Evolutionary conservation across 2,888 invertebrate genomes (phyloP), one percentile per base, ranked within the genome.

Genomic region (Siphonodentalium dalli): DNA sequence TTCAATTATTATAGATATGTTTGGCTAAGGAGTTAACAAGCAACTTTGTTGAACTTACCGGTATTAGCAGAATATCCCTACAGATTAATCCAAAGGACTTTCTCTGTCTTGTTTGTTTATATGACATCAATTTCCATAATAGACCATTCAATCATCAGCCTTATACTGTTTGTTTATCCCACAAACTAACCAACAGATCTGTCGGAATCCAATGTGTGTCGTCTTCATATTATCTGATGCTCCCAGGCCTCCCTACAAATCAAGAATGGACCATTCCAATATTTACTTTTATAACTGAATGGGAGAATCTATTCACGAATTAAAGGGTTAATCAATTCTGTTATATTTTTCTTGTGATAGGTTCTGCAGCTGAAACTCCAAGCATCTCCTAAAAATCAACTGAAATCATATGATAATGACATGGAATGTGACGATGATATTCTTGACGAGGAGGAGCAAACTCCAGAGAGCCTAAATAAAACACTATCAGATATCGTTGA

Each of bases 361-460:
- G 71, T 79, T 37, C 48, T 78, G 34, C 75, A 79, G 63, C 61
- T 80, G 53, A 75, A 77, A 52, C 59, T 77, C 61, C 65, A 74
- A 1, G 52, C 61, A 1, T 60, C 61, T 3, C 65, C 68, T 8
- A 38, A 37, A 24, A 37, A 43, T 4, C 40, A 35, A 6, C 15
- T 56, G 6, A 61, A 61, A 57, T 51, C 56, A 1, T 54, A 68
- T 24, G 66, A 65, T 31, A 65, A 65, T 18, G 64, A 61, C 4
- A 59, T 63, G 20, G 60, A 62, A 9, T 66, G 69, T 31, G 67
- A 67, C 13, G 70, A 70, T 23, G 68, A 71, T 11, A 70, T 71
- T 23, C 64, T 70, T 40, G 64, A 63, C 23, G 61, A 63, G 18
- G 72, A 71, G 34, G 54, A 74, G 3, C 70, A 70, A 47, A 71